These are phyloP conservation scores for Gymnopithys bicolor DNA, from an alignment of 2,797 vertebrate genomes.

Conservation along the genomic window DNA sequence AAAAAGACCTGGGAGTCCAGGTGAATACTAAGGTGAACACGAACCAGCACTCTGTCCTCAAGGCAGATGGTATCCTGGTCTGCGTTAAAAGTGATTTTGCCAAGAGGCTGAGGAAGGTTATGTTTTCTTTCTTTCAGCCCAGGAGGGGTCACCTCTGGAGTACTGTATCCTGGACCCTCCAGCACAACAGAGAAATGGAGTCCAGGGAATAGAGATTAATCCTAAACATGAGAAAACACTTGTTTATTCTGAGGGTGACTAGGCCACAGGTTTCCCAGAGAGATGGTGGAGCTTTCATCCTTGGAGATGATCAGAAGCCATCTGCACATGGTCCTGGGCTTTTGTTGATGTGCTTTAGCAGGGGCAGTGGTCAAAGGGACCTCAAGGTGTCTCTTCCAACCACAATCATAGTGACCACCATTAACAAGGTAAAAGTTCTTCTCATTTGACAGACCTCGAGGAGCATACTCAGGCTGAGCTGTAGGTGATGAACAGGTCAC, in stretches of 20 bases:
- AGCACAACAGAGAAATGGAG: neutral
- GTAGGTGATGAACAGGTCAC: neutral
- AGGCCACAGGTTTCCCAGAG: neutral
- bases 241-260: neutral
- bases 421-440: neutral
- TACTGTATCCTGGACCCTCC: neutral
- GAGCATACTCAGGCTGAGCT: neutral
- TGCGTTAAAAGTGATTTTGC: neutral
- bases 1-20: neutral
- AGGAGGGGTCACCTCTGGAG: neutral
- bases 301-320: neutral
- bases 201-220: neutral
- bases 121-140: neutral
- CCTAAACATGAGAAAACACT: neutral
- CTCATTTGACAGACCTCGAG: neutral
- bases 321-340: fast-evolving
- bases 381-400: neutral
- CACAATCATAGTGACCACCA: too few species aligned
- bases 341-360: neutral
- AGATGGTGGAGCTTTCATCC: neutral
- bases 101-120: neutral
- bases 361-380: neutral
- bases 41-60: neutral
- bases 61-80: neutral
- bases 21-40: fast-evolving